Conservation (phyloP, 2,797 vertebrate species). For the Apogon talboti region DNA sequence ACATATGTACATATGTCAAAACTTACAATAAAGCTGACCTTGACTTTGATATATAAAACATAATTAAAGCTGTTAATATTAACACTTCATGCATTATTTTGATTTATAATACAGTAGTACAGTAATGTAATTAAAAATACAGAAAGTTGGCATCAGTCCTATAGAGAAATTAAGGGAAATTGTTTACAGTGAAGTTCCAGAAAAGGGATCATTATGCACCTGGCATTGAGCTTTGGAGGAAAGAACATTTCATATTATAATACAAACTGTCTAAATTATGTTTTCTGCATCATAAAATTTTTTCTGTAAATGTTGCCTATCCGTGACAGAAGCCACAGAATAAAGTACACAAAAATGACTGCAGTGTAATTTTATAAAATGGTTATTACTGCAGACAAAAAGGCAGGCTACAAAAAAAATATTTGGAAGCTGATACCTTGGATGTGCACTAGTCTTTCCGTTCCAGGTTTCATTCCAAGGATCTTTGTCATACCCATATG, state of each 20-base stretch:
- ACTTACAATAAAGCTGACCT: no score
- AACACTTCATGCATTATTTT: no score
- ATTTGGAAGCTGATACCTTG: background rate
- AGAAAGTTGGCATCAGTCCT: no score
- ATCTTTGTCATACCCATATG: background rate
- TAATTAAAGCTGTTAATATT: no score
- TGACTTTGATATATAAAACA: no score
- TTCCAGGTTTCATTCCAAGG: no score
- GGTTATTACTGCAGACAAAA: background rate
- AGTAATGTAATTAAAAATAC: no score
- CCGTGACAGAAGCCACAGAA: background rate
- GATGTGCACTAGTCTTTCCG: background rate
- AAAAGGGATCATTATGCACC: background rate
- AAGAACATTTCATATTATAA: background rate
- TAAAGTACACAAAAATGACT: background rate
- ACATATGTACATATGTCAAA: no score
- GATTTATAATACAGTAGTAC: no score
- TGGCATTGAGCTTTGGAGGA: constrained; percentile 4
- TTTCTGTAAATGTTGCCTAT: background rate
- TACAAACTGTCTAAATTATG: background rate
- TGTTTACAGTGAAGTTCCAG: background rate
- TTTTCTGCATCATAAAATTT: background rate
- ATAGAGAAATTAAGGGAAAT: no score
- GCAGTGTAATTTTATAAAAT: background rate
- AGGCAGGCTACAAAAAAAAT: background rate